Percentiles rank a stretch among this genome's conserved stretches.
Conservation (phyloP, 2,797 vertebrate species). For the Myotis vivesi region DNA sequence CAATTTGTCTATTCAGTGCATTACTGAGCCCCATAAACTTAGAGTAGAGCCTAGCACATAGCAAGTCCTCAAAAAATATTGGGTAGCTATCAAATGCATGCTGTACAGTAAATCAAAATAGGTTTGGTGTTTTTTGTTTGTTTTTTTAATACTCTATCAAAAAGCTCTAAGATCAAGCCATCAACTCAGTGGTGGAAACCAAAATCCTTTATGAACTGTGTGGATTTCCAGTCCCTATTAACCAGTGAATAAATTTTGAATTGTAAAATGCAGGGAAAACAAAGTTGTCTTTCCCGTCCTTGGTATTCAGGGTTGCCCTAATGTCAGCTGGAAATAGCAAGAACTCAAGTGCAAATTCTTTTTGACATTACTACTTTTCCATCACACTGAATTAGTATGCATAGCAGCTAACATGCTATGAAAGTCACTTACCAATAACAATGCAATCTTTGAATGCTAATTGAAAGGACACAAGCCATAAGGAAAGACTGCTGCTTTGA, state of each 20-base stretch:
- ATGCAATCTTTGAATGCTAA: conserved; percentile 71
- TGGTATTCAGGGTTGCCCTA: neutral
- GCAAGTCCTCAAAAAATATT: neutral
- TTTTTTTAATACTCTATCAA: neutral
- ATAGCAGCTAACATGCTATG: conserved; percentile 35
- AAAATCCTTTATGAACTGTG: neutral
- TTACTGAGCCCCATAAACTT: neutral
- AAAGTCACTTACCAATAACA: conserved; percentile 79
- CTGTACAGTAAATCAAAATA: neutral
- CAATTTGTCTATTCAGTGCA: neutral
- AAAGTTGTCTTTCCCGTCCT: neutral
- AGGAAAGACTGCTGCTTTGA: conserved; percentile 51
- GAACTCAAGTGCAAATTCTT: conserved; percentile 49
- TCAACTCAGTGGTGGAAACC: neutral
- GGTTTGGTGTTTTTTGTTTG: no score
- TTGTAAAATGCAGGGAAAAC: neutral
- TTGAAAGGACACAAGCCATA: conserved; percentile 65
- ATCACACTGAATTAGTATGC: conserved; percentile 67
- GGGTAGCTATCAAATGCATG: neutral
- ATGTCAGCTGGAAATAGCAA: conserved; percentile 26
- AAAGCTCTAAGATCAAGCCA: neutral
- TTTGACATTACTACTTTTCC: conserved; percentile 60
- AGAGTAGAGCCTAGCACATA: neutral
- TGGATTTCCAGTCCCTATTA: neutral
- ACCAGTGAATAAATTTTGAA: neutral